These are phyloP conservation scores for Brotula barbata DNA, from an alignment of 2,797 vertebrate genomes.

Conservation along the genomic window DNA sequence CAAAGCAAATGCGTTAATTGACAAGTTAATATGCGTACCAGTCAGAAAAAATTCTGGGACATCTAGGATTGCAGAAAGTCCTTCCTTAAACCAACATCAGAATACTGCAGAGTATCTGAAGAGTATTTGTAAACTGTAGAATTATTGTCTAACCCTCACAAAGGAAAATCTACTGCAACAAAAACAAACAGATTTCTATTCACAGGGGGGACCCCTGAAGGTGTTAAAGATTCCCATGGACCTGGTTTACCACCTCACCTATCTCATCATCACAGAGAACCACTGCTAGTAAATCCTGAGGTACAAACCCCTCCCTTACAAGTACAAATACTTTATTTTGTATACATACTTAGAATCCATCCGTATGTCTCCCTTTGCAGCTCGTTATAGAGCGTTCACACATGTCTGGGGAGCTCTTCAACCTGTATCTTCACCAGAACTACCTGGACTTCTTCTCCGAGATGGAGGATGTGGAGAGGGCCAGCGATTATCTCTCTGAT, in stretches of 20 bases:
- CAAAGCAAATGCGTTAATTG: no score
- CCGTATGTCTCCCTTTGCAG: conserved; percentile 63
- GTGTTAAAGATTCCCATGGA: conserved; percentile 52
- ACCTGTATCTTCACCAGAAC: conserved; percentile 97
- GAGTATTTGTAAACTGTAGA: no score
- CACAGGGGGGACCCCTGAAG: conserved; percentile 79
- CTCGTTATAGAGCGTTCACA: conserved; percentile 89
- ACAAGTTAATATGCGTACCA: no score
- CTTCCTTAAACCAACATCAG: no score
- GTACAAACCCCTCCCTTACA: conserved; percentile 66
- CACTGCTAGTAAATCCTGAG: conserved; percentile 88
- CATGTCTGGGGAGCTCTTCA: conserved; percentile 90
- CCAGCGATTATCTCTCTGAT: conserved; percentile 90
- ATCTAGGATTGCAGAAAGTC: no score
- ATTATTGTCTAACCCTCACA: no score
- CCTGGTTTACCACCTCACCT: conserved; percentile 84
- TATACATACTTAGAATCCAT: background rate
- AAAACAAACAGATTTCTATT: conserved; percentile 25
- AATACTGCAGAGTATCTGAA: no score
- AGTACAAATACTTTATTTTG: background rate
- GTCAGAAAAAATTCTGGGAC: no score
- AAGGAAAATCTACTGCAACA: no score
- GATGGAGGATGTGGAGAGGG: conserved; percentile 86
- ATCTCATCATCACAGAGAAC: conserved; percentile 80
- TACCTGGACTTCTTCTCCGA: conserved; percentile 91